These are phyloP conservation scores for Torymus aiolomorphi DNA, from an alignment of 2,888 invertebrate species.

Conservation along the genomic window DNA sequence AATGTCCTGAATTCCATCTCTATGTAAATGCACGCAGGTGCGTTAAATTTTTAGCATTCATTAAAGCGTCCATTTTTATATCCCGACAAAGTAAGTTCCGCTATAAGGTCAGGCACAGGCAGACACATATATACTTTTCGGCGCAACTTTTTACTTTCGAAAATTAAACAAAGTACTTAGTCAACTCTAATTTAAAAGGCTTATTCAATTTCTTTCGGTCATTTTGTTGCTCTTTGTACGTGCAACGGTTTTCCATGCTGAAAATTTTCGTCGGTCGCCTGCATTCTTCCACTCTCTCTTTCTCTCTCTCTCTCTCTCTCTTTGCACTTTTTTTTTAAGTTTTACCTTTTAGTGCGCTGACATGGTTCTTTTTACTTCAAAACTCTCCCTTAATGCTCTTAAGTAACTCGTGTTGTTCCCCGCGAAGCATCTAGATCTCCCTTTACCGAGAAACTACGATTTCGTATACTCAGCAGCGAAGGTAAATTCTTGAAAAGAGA, in stretches of 20 bases:
- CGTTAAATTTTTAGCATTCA: slow-evolving; percentile 8
- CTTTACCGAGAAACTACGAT: slow-evolving; percentile 35
- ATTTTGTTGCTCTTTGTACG: slow-evolving; percentile 35
- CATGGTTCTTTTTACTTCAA: slow-evolving; percentile 52
- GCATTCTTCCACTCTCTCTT: background rate
- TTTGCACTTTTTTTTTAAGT: slow-evolving; percentile 26
- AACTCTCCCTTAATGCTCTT: slow-evolving; percentile 49
- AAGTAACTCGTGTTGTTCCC: slow-evolving; percentile 49
- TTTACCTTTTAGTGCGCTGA: slow-evolving; percentile 46
- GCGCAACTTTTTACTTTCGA: slow-evolving; percentile 44
- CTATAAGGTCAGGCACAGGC: slow-evolving; percentile 10
- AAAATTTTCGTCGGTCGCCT: slow-evolving; percentile 36
- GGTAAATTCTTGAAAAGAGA: slow-evolving; percentile 20
- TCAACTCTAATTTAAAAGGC: slow-evolving; percentile 45
- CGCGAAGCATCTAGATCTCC: slow-evolving; percentile 38
- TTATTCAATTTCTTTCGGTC: slow-evolving; percentile 35
- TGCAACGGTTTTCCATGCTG: background rate
- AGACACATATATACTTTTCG: slow-evolving; percentile 3
- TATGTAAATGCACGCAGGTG: slow-evolving; percentile 33
- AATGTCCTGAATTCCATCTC: slow-evolving; percentile 41
- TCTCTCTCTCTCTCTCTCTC: background rate
- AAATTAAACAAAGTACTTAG: slow-evolving; percentile 49
- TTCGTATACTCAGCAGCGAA: slow-evolving; percentile 4
- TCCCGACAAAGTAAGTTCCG: slow-evolving; percentile 14
- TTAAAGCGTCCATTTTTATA: slow-evolving; percentile 10